A percentile compares a stretch with the other conserved stretches of the same genome.
These are phyloP conservation scores for Kradibia gibbosae DNA, from an alignment of 1,140 invertebrate species.

Conservation along the genomic window DNA sequence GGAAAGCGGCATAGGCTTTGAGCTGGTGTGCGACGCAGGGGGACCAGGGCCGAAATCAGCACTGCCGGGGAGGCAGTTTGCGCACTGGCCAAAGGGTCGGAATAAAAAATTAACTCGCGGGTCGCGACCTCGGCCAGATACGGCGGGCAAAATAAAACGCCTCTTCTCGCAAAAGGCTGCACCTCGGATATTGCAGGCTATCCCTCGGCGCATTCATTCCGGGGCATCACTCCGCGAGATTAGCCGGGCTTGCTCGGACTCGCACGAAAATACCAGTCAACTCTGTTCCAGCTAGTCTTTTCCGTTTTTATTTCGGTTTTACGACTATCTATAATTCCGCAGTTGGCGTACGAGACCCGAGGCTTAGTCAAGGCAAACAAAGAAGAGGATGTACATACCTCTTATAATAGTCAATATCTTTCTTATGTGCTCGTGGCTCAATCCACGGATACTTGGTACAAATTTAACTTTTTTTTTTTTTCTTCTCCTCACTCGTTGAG, in stretches of 20 bases:
- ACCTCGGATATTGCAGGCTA: conserved; percentile 3
- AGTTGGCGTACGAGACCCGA: not conserved
- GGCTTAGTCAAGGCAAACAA: not conserved
- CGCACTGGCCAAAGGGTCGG: too few species aligned
- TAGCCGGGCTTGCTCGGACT: not conserved
- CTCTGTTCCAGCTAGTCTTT: not conserved
- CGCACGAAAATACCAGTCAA: not conserved
- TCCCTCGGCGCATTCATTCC: not conserved
- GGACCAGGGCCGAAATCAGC: too few species aligned
- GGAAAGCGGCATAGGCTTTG: too few species aligned
- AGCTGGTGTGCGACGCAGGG: too few species aligned
- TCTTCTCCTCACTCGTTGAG: too few species aligned
- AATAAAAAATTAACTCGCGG: not conserved
- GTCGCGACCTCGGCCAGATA: too few species aligned
- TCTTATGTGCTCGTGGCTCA: not conserved
- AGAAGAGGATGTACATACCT: not conserved
- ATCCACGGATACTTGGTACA: too few species aligned
- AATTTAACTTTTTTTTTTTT: too few species aligned
- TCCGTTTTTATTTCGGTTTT: not conserved
- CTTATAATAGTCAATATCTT: not conserved
- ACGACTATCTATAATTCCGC: not conserved
- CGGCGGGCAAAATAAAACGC: not conserved
- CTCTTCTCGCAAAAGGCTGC: not conserved
- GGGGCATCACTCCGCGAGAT: not conserved
- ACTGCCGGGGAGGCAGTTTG: too few species aligned